Evolutionary conservation across 2,797 vertebrate genomes (phyloP), one percentile per base, ranked within the genome.

Genomic region (Apogon talboti): DNA sequence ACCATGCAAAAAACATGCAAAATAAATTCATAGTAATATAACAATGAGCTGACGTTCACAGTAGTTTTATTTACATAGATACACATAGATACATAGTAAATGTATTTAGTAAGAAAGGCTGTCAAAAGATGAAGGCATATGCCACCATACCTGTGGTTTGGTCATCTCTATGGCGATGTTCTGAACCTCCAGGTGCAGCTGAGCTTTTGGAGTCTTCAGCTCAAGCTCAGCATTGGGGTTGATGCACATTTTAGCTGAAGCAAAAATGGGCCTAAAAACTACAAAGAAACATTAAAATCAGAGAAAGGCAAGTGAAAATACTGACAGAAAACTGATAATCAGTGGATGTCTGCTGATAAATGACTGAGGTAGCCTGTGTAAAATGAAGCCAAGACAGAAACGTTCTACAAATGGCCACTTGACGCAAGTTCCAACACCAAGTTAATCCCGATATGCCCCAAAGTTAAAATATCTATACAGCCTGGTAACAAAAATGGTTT

Each of bases 241-340:
- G 78, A 99, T 95, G 86, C 92, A 95, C 11, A 98, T 94, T 81
- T 95, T 97, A 81, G 97, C 96, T 13, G 95, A 96, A 7, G 97
- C 96, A 49, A 96, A 97, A 58, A 98, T 87, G 1, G 97, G 97
- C 87, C 94, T 96, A 79, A 98, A 98, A 88, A 98, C 97, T 98
- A 74, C 7, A 56, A 3, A 35, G 2, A 78, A 24, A 28, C 24
- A 28, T 28, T 28, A 2, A 11, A 30, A 48, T 62, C 10, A 48
- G 38, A 4, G 33, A 43, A 15, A 2, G 4, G 24, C 9, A 21
- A 54, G 9, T 7, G 1, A 9, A 14, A 10, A 2, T 38, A 33
- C 10, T 2, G 5, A 16, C 4, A 6, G 1, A 15, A 24, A 43
- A 10, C 6, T 42, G 16, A 53, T 30, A 9, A 37, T 16, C 10